A percentile compares a stretch with the other conserved stretches of the same genome.
Conservation (phyloP, 2,113 vertebrate species). For the Hucho hucho region DNA sequence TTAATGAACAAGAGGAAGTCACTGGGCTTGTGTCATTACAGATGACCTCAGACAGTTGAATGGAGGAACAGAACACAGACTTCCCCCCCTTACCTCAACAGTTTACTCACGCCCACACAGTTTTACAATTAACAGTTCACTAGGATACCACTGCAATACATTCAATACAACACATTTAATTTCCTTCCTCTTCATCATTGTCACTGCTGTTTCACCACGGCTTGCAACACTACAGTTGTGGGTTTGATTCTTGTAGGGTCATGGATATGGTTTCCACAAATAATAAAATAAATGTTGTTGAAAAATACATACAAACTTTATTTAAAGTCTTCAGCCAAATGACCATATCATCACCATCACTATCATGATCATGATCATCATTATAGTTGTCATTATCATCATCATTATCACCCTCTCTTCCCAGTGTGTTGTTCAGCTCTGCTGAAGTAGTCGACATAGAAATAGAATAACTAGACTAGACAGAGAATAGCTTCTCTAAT, state of each 20-base stretch:
- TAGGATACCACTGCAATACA: background rate
- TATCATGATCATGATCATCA: too few species aligned
- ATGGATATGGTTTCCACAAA: too few species aligned
- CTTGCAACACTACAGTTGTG: too few species aligned
- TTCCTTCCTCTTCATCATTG: too few species aligned
- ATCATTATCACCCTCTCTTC: background rate
- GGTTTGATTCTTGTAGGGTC: too few species aligned
- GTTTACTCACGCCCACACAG: background rate
- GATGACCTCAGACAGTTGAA: slow-evolving; percentile 61
- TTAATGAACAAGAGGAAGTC: slow-evolving; percentile 66
- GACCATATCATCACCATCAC: background rate
- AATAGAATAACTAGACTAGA: too few species aligned
- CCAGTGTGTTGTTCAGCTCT: slow-evolving; percentile 1
- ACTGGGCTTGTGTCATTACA: slow-evolving; percentile 54
- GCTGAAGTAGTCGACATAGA: too few species aligned
- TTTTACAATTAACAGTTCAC: background rate
- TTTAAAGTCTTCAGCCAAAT: too few species aligned
- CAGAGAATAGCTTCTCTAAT: background rate
- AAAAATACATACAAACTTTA: too few species aligned
- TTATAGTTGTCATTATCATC: background rate
- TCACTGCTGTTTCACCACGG: too few species aligned
- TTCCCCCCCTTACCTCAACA: slow-evolving; percentile 45
- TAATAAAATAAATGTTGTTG: too few species aligned
- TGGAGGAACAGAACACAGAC: slow-evolving; percentile 63
- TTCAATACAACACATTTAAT: background rate